phyloP scores from a whole-genome alignment of 2,888 invertebrate species.

The Amaurobius ferox region DNA sequence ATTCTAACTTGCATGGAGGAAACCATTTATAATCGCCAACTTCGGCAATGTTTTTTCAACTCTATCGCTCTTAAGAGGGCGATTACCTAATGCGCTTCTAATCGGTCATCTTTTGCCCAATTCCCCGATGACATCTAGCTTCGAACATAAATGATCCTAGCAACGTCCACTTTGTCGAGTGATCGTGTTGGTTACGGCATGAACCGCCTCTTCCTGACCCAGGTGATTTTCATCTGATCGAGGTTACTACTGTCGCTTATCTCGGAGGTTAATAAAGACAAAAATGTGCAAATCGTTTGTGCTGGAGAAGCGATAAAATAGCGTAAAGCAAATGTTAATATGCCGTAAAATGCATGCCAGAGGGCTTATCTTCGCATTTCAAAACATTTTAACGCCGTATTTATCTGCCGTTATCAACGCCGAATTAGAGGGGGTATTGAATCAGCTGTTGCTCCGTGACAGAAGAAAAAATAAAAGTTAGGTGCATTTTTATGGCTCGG shows the following conservation, averaged over 20 bases:
- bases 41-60: too few species aligned
- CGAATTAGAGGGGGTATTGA: background rate
- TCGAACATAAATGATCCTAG: too few species aligned
- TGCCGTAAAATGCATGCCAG: background rate
- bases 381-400: constrained; percentile 11
- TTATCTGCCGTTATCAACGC: background rate
- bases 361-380: background rate
- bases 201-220: too few species aligned
- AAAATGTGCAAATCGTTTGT: constrained; percentile 5
- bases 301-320: background rate
- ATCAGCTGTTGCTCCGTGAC: background rate
- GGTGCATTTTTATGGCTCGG: background rate
- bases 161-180: too few species aligned
- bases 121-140: too few species aligned
- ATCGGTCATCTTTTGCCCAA: too few species aligned
- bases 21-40: too few species aligned
- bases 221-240: background rate
- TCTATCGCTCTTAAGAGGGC: too few species aligned
- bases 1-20: too few species aligned
- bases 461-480: background rate
- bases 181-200: too few species aligned
- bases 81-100: too few species aligned
- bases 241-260: background rate
- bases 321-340: background rate
- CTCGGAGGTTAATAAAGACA: background rate